Percentiles rank a stretch among this genome's conserved stretches.
These are phyloP conservation scores for Gyrodactylus salaris DNA, from an alignment of 1,140 invertebrate species.

Conservation along the genomic window DNA sequence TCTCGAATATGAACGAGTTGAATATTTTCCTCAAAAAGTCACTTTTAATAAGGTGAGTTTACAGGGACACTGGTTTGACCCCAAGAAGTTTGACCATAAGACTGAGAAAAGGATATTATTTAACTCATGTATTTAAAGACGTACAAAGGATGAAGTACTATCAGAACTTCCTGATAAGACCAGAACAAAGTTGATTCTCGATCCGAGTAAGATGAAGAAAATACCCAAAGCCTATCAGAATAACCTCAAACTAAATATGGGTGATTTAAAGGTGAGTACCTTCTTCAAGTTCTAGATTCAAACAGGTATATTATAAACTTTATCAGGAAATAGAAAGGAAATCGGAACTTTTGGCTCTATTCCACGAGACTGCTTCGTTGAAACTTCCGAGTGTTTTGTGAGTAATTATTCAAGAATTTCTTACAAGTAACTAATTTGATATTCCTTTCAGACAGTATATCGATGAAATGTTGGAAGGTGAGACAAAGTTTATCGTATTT, in stretches of 20 bases:
- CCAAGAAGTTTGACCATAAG: no score
- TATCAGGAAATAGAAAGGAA: background rate
- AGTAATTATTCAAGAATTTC: background rate
- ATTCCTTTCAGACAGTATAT: constrained; percentile 15
- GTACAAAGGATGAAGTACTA: constrained; percentile 51
- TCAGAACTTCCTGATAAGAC: constrained; percentile 46
- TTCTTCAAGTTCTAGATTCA: no score
- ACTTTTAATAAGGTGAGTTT: constrained; percentile 10
- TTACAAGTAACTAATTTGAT: background rate
- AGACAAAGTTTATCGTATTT: constrained; percentile 56
- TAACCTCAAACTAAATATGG: no score
- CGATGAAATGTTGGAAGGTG: constrained; percentile 25
- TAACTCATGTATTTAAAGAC: constrained; percentile 22
- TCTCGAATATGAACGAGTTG: constrained; percentile 43
- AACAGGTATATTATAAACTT: no score
- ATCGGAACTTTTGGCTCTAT: background rate
- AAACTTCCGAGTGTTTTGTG: background rate
- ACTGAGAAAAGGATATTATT: background rate
- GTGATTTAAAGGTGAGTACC: no score
- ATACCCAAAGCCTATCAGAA: constrained; percentile 11
- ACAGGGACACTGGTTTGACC: background rate
- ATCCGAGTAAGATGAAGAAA: constrained; percentile 17
- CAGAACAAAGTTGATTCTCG: constrained; percentile 34
- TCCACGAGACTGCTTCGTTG: background rate
- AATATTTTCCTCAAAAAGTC: constrained; percentile 11